Conservation (phyloP, 2,888 invertebrate species). For the Caradrina kadenii region DNA sequence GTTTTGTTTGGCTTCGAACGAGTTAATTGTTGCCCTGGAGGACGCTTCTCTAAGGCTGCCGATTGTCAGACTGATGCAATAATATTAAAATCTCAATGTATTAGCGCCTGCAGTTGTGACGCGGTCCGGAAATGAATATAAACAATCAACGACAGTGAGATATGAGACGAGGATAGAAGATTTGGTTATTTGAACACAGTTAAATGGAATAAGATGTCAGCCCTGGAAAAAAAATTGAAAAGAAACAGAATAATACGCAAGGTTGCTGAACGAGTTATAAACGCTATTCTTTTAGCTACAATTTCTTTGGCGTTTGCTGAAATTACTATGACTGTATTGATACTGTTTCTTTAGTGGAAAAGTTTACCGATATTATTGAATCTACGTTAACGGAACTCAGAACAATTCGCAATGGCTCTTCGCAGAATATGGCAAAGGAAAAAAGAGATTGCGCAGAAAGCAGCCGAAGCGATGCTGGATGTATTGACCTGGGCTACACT, state of each 20-base stretch:
- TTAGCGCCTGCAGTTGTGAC: constrained; percentile 71
- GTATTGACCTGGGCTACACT: constrained; percentile 73
- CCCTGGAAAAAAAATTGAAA: constrained; percentile 70
- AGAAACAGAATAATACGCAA: constrained; percentile 70
- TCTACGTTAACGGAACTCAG: neutral
- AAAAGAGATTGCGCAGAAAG: constrained; percentile 65
- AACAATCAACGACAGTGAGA: constrained; percentile 13
- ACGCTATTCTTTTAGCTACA: constrained; percentile 76
- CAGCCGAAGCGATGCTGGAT: constrained; percentile 67
- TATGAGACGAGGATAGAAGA: constrained; percentile 26
- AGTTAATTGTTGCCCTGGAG: constrained; percentile 21
- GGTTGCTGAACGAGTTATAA: constrained; percentile 74
- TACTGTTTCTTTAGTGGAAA: constrained; percentile 70
- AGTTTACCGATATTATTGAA: neutral
- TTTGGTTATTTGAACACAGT: neutral
- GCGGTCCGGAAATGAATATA: constrained; percentile 44
- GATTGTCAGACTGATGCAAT: constrained; percentile 65
- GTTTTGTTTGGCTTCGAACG: constrained; percentile 71
- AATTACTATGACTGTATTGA: constrained; percentile 74
- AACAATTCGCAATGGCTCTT: constrained; percentile 67
- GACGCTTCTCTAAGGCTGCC: constrained; percentile 30
- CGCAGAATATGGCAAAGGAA: constrained; percentile 71
- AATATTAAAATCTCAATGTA: constrained; percentile 70
- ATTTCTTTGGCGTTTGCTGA: constrained; percentile 80
- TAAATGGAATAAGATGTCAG: constrained; percentile 68